Percentiles rank a stretch among this genome's conserved stretches.
These are phyloP conservation scores for Channa striata DNA, from an alignment of 2,797 vertebrate genomes.

Conservation along the genomic window DNA sequence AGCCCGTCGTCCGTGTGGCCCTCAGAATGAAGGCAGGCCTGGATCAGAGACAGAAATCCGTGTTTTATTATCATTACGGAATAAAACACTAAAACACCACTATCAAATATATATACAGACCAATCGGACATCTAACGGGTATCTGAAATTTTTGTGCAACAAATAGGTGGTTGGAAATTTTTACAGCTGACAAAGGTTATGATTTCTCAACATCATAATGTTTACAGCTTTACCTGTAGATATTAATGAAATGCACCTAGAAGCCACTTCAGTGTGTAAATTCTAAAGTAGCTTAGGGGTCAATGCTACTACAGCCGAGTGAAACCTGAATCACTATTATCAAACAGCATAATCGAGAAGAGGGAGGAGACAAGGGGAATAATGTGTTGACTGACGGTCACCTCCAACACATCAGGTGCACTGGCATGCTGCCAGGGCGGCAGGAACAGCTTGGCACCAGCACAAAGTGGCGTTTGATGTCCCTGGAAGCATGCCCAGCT, in stretches of 20 bases:
- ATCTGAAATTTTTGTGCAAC: neutral
- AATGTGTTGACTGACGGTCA: constrained; percentile 43
- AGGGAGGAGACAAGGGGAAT: neutral
- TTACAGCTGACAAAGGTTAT: neutral
- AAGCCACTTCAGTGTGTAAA: neutral
- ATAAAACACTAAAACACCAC: neutral
- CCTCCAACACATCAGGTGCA: constrained; percentile 49
- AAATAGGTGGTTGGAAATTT: neutral
- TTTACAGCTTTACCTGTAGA: neutral
- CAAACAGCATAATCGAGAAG: constrained; percentile 36
- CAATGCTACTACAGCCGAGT: constrained; percentile 20
- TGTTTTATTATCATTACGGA: neutral
- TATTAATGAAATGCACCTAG: neutral
- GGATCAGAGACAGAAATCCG: neutral
- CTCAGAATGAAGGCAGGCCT: constrained; percentile 97
- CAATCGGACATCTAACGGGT: neutral
- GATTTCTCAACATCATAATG: neutral
- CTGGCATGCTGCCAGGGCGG: constrained; percentile 49
- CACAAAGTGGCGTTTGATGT: constrained; percentile 38
- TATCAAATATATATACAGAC: neutral
- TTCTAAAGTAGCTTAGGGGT: neutral
- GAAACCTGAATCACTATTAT: constrained; percentile 50
- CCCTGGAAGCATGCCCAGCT: constrained; percentile 55
- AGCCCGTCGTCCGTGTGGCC: constrained; percentile 98
- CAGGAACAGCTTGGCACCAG: constrained; percentile 42